Conservation (phyloP, 2,113 vertebrate genomes). For the Syrrhaptes paradoxus region DNA sequence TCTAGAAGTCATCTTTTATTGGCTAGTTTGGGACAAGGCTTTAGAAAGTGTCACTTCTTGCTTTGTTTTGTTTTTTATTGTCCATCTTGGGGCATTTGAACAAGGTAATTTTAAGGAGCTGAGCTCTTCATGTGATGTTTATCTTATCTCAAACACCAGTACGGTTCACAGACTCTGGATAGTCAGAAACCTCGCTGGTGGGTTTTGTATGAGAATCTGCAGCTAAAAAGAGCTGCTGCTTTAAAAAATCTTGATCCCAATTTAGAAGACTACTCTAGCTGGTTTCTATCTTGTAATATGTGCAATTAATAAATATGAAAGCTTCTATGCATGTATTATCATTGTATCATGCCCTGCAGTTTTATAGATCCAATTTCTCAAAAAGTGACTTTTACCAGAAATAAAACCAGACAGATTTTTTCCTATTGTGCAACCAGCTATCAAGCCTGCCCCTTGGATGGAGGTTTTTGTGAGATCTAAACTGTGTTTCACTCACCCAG, state of each 20-base stretch:
- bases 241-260: constrained; percentile 1
- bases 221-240: not conserved
- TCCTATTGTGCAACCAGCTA: not conserved
- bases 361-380: constrained; percentile 16
- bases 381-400: constrained; percentile 15
- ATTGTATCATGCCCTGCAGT: constrained; percentile 22
- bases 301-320: constrained; percentile 58
- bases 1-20: not conserved
- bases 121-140: not conserved
- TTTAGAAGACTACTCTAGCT: constrained; percentile 33
- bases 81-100: not conserved
- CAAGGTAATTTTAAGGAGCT: not conserved
- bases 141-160: not conserved
- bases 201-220: not conserved
- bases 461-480: not conserved
- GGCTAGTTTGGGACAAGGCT: not conserved
- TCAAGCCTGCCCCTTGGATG: not conserved
- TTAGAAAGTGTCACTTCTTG: not conserved
- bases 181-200: not conserved
- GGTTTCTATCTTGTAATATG: not conserved
- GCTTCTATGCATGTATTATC: constrained; percentile 36
- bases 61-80: not conserved
- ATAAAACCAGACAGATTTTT: not conserved
- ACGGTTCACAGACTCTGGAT: not conserved
- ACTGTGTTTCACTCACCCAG: not conserved